phyloP scores from a whole-genome alignment of 2,888 invertebrate species.

The Esperia sulphurella region DNA sequence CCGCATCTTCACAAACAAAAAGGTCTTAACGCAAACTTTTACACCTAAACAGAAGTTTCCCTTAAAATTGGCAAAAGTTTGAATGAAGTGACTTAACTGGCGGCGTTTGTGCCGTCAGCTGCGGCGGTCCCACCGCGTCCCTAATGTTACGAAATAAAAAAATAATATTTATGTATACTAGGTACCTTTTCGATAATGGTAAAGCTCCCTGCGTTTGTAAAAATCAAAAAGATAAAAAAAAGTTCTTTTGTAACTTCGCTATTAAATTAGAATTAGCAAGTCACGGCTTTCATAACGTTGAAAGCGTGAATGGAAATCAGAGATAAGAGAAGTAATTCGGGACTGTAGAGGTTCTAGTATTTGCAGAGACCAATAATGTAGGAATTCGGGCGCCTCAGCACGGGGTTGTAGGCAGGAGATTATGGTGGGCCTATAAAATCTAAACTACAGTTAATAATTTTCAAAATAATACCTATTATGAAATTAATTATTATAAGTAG shows the following conservation, averaged over 20 bases:
- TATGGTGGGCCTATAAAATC: too few relatives aligned
- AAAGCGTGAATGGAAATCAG: slow-evolving; percentile 36
- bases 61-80: slow-evolving; percentile 72
- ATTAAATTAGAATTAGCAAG: slow-evolving; percentile 14
- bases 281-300: slow-evolving; percentile 26
- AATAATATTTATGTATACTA: slow-evolving; percentile 60
- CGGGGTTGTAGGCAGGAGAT: slow-evolving; percentile 17
- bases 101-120: slow-evolving; percentile 67
- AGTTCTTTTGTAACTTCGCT: slow-evolving; percentile 16
- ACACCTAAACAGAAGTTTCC: slow-evolving; percentile 59
- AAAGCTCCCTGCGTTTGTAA: slow-evolving; percentile 25
- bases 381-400: slow-evolving; percentile 25
- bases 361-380: slow-evolving; percentile 41
- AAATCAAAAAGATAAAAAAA: slow-evolving; percentile 24
- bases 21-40: slow-evolving; percentile 55
- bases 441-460: too few relatives aligned
- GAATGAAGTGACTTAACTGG: slow-evolving; percentile 71
- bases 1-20: slow-evolving; percentile 50
- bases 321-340: slow-evolving; percentile 47
- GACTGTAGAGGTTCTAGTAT: slow-evolving; percentile 43
- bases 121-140: slow-evolving; percentile 67
- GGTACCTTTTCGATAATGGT: slow-evolving; percentile 39
- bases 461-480: too few relatives aligned
- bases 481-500: too few relatives aligned
- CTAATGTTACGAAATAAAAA: slow-evolving; percentile 64